Evolutionary conservation across 2,113 vertebrate genomes (phyloP), one percentile per base, ranked within the genome.

Genomic region (Sander lucioperca): DNA sequence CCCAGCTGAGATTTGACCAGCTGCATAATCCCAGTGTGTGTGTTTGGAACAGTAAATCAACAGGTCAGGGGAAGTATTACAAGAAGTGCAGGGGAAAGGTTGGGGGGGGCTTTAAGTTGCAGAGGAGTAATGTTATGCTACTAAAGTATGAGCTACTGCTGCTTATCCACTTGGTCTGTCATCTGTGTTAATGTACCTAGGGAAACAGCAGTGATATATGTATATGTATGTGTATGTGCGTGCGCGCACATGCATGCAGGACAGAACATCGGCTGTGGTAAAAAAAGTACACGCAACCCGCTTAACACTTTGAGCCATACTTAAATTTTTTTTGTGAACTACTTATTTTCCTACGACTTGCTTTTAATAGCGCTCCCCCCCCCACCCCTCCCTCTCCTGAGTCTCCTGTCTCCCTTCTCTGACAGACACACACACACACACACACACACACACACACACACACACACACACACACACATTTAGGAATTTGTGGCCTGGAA

Each of bases 401-500:
- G 87, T 82, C 75, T 81, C 74, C 67, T 53, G 65, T 82, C 90
- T 85, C 78, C 88, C 62, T 82, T 81, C 73, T 82, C 77, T 45
- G 51, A 67, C 61, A 74, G 59, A 39, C 43, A 68, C 61, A 72
- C 19, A 56, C 65, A 74, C 59, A 80, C 74, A 50, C 77, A 79
- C 61, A 50, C 33, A 50, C 50, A 71, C 25, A 74, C n/a, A 73
- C 66, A 74, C 45, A 66, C 65, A 56, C 85, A 62, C 47, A 25
- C 73, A 74, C 3, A 27, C 61, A 77, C 58, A 56, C 53, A 85
- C 78, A 85, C 71, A 72, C 93, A 91, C 90, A 93, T 90, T 94
- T 92, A 91, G 91, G 96, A 97, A 97, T 96, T 95, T 95, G 94
- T 86, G 97, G 96, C 94, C 97, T 99, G 97, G 98, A 96, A 96